phyloP scores from a whole-genome alignment of 2,888 invertebrate species.

The Uloborus plumipes region DNA sequence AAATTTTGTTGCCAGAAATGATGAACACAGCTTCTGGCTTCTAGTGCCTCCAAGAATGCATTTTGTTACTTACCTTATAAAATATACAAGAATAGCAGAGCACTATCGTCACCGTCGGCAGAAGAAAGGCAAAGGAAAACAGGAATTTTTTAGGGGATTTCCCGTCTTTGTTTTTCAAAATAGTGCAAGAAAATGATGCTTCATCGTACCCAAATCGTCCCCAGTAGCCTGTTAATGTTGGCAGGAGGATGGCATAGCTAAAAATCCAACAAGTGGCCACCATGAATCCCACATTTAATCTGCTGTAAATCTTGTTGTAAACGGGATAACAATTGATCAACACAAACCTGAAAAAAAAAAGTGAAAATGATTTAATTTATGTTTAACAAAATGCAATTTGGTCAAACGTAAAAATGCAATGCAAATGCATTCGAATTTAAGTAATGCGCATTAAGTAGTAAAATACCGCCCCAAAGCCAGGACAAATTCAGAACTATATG shows the following conservation, averaged over 20 bases:
- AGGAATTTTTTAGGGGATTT: constrained; percentile 83
- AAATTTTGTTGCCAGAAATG: too few species aligned
- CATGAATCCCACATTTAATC: constrained; percentile 85
- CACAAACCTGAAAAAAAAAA: constrained; percentile 79
- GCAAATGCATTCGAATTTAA: too few species aligned
- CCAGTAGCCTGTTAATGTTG: constrained; percentile 87
- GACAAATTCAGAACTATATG: too few species aligned
- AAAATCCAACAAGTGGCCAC: constrained; percentile 89
- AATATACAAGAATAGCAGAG: constrained; percentile 77
- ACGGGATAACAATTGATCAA: constrained; percentile 89
- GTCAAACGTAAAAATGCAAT: too few species aligned
- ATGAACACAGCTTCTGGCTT: too few species aligned
- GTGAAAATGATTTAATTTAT: background rate
- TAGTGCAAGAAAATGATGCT: constrained; percentile 89
- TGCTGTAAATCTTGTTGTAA: constrained; percentile 85
- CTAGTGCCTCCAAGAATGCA: too few species aligned
- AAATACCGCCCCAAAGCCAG: too few species aligned
- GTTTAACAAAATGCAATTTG: too few species aligned
- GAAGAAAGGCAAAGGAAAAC: constrained; percentile 84
- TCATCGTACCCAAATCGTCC: constrained; percentile 85
- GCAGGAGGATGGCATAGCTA: constrained; percentile 89
- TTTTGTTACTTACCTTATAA: constrained; percentile 51
- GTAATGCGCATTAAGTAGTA: too few species aligned
- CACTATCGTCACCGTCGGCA: constrained; percentile 88
- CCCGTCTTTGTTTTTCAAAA: constrained; percentile 80